Evolutionary conservation across 2,888 invertebrate species (phyloP), one percentile per base, ranked within the genome.

Genomic region (Drosophila ustulata): DNA sequence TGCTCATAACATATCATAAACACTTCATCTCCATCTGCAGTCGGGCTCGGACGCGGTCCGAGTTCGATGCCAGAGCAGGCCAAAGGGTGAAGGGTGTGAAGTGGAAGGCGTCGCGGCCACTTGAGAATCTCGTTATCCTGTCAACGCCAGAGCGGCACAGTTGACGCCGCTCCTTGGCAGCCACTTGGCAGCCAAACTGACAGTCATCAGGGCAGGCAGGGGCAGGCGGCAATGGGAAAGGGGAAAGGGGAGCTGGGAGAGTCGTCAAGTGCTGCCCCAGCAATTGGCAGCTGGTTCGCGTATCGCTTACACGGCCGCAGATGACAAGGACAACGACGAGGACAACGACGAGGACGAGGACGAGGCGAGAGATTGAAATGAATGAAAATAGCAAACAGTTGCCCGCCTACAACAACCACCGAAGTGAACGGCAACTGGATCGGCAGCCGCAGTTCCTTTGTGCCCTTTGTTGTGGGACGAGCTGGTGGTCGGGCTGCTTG

Each of bases 111-210:
- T 63, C 71, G 72, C 76, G 75, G 57, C 6, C 30, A 30, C 37
- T 90, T 88, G 82, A 91, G 84, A 90, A 90, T 90, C 90, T 91
- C 90, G 89, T 90, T 90, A 91, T 89, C 80, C 90, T 91, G 90
- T 90, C 90, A 89, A 71, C 82, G 69, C 76, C 80, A 83, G 80
- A 41, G 18, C 13, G 6, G 39, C 39, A 13, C 5, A 45, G 49
- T 32, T 70, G 59, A 74, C 65, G 66, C 23, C 52, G 51, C 43
- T 26, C 11, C 9, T 9, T 55, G 34, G 62, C 53, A 57, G 62
- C 45, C 76, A 41, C 39, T 41, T 41, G 39, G 39, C 34, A 7
- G 61, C 25, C 34, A 75, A 82, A 69, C 50, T 78, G 86, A 62
- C 78, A 83, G 87, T 85, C 84, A 82, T 73, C 49, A 51, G n/a